Evolutionary conservation across 2,113 vertebrate species (phyloP).

Genomic region (Chaetodon auriga): DNA sequence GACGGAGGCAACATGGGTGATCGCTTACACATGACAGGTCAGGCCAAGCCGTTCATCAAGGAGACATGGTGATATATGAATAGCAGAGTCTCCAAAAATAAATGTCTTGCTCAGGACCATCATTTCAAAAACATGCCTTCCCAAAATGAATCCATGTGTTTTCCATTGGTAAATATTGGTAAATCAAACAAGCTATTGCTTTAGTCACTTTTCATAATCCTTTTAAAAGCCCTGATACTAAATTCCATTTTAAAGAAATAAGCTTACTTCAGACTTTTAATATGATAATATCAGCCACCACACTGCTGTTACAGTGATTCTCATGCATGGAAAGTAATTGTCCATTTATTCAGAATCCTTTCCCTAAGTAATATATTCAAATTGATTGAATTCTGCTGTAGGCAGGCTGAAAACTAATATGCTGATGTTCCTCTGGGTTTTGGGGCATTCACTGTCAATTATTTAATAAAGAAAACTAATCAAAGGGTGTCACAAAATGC

Average conservation of each 20-base stretch:
- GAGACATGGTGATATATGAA: conserved; percentile 28
- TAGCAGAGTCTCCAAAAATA: conserved; percentile 24
- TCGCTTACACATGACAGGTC: conserved; percentile 51
- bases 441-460: conserved; percentile 53
- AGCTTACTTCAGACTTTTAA: conserved; percentile 52
- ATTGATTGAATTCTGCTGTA: conserved; percentile 53
- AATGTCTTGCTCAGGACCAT: neutral
- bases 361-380: conserved; percentile 61
- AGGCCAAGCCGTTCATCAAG: conserved; percentile 49
- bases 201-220: conserved; percentile 24
- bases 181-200: conserved; percentile 27
- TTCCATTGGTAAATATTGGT: conserved; percentile 7
- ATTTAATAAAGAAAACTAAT: conserved; percentile 70
- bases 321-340: conserved; percentile 56
- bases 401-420: conserved; percentile 48
- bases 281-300: conserved; percentile 64
- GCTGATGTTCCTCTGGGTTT: conserved; percentile 38
- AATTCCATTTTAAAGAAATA: conserved; percentile 58
- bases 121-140: neutral
- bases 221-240: conserved; percentile 19
- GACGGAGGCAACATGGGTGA: conserved; percentile 31
- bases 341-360: conserved; percentile 54
- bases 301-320: conserved; percentile 42
- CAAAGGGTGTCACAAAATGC: conserved; percentile 61
- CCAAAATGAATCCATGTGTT: conserved; percentile 1